Base-by-base conservation (phyloP, 2,888 invertebrate genomes). In the Brenthis daphne region DNA sequence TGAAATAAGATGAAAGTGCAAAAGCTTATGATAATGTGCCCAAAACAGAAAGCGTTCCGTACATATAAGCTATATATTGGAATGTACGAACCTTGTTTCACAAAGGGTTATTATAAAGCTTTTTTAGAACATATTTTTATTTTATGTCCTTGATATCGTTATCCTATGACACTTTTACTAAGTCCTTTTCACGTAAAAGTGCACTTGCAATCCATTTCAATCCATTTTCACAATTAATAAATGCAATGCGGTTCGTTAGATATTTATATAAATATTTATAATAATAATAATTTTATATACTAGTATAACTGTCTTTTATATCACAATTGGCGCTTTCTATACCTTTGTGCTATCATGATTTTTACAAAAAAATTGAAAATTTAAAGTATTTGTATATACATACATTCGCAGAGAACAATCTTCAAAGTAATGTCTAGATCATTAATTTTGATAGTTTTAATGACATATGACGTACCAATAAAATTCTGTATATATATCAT, bases 81-180 rank as follows among this genome's bases (percentile, higher is more conserved):
- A 74, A 76, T 76, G 77, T 85, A 89, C 88, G 82, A 85, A 89
- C 90, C 89, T 89, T 89, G 87, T 80, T 77, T 79, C 79, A 77
- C 74, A 86, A 88, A 87, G 88, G 87, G 81, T 85, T 86, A 76
- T 74, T 74, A 61, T 51, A 43, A 69, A 61, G 65, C 69, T 66
- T 57, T 65, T 29, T 63, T 51, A 50, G 69, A 63, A 53, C 56
- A 63, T 63, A 37, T 51, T 56, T 61, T 55, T 57, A 67, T 63
- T 57, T 24, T 51, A 64, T 55, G 47, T 55, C 43, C 55, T 43
- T 55, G 43, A 8, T 16, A 8, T 16, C 2, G 6, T 53, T 53
- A 16, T 53, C 37, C 63, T 54, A 43, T 53, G 37, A 54, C 63
- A 63, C 63, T 63, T 54, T 51, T 54, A 51, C 51, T 63, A 37